A percentile compares a stretch with the other conserved stretches of the same genome.
phyloP scores from a whole-genome alignment of 37 sponge, comb jelly and placozoan species.

The Aphrocallistes beatrix region DNA sequence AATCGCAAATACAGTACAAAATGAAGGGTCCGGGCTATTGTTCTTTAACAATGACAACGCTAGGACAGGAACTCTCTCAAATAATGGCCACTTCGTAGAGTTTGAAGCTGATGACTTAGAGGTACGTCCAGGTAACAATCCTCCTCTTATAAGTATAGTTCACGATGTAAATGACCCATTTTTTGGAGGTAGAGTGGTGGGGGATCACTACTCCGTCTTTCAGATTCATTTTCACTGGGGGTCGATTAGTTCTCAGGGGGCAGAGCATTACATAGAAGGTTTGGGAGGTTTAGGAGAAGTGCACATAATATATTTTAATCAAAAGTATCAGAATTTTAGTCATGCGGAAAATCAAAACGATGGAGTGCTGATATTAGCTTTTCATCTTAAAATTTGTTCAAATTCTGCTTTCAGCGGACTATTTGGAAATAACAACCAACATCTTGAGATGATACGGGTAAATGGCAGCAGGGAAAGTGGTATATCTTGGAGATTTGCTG shows the following conservation, averaged over 20 bases:
- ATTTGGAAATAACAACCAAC: neutral
- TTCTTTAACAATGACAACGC: neutral
- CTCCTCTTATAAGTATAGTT: neutral
- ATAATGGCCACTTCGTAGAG: neutral
- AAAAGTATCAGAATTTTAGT: neutral
- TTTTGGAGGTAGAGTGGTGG: neutral
- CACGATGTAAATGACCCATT: constrained; percentile 3
- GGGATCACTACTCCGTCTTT: neutral
- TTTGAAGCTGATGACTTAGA: neutral
- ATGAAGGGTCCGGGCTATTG: neutral
- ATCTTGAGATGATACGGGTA: neutral
- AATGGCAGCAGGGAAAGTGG: neutral
- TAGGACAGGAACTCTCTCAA: neutral
- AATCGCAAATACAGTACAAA: neutral
- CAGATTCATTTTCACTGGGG: neutral
- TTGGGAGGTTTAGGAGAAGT: neutral
- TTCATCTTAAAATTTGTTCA: neutral
- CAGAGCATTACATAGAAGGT: neutral
- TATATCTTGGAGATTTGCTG: neutral
- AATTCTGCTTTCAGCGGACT: neutral
- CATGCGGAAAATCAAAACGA: neutral
- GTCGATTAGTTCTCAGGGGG: neutral
- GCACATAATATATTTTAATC: neutral
- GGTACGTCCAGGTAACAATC: neutral
- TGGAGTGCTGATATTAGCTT: neutral